Evolutionary conservation across 1,140 invertebrate species (phyloP), one percentile per base, ranked within the genome.

Genomic region (Drosophila subpulchrella): DNA sequence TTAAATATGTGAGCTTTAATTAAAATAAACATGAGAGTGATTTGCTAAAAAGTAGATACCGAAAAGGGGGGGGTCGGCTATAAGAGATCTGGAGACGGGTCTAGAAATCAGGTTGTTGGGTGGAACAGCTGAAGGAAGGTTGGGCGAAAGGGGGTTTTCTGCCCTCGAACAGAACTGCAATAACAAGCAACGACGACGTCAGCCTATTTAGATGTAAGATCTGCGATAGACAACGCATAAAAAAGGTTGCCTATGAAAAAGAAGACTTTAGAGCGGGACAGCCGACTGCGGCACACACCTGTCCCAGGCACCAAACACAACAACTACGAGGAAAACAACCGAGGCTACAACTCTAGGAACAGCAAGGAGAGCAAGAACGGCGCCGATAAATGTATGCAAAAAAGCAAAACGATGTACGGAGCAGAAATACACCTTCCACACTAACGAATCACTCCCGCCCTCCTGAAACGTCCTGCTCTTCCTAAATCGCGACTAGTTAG

Each of bases 1-100:
- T 78, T 75, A 63, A 80, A 80, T 71, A 56, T 57, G 36, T 50
- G 67, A 54, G 39, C 46, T 80, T 89, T 88, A 89, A 84, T 88
- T 89, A 84, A 84, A 88, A 81, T 78, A 83, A 89, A 89, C 73
- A 84, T 54, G 81, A 84, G 65, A 89, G 84, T 81, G 76, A 81
- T 75, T 80, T 80, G 57, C 61, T 62, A 82, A 86, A 56, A 79
- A 51, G 38, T 6, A 36, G 44, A 36, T 34, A 34, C 30, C 12
- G 30, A 51, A 51, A 42, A 17, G n/a, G 30, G 15, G 15, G 4
- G n/a, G 4, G 15, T 1, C 12, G 4, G 15, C 27, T 13, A 42
- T n/a, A 11, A 10, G 38, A 34, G 24, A 41, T 38, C 39, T 51
- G 32, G 47, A 47, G 70, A 73, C 70, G 67, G 48, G 70, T 61